Evolutionary conservation across 1,140 invertebrate genomes (phyloP), one percentile per base, ranked within the genome.

Genomic region (Lethrus apterus): DNA sequence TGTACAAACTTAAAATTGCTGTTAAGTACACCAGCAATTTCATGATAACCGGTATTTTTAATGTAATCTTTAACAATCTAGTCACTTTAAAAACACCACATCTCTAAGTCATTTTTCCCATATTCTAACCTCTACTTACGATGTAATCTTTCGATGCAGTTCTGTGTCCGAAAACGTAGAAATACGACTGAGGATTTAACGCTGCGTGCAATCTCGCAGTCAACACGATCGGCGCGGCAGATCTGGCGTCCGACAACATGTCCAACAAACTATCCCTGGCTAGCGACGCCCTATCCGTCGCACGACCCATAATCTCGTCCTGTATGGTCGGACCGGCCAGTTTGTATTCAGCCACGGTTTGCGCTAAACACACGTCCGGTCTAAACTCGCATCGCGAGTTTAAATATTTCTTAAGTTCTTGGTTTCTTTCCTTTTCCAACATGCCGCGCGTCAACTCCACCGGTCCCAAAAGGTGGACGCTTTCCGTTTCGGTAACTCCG

Each of bases 111-210:
- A n/a, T n/a, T n/a, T n/a, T n/a, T n/a, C n/a, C n/a, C n/a, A 21
- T 29, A 31, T n/a, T n/a, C n/a, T n/a, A n/a, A n/a, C n/a, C n/a
- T 32, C 31, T 62, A 73, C 77, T 77, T 68, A 84, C 82, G 53
- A 74, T 67, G 62, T 80, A 83, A 34, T 85, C 77, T 40, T 83
- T 85, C 31, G 80, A 78, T 46, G 78, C 72, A 2, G 83, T 84
- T 46, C 85, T 84, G 59, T 96, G 87, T 29, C 80, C 78, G 62
- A 92, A 93, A 17, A 93, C 84, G 62, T 92, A 93, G 75, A 93
- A 90, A 65, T 87, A 94, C 38, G 81, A 81, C 52, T 80, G 78
- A 1, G 76, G 71, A 67, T 86, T 85, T n/a, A 79, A 72, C 49
- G 74, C 72, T 5, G 81, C 78, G 62, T 87, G 84, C 60, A 82